Evolutionary conservation across 2,888 invertebrate genomes (phyloP).

Genomic region (Meiosimyza decipiens): DNA sequence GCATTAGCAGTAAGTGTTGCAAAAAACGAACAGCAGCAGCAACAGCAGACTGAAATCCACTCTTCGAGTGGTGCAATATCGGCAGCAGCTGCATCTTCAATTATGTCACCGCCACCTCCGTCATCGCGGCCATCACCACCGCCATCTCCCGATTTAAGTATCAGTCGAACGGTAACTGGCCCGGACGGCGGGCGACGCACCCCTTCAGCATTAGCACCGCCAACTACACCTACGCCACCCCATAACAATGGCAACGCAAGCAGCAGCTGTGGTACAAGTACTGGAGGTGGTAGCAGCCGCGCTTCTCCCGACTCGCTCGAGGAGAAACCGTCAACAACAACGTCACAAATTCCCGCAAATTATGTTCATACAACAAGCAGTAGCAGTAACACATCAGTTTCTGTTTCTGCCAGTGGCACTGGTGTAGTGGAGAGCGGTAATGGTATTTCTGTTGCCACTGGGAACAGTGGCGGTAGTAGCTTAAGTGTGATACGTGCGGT

Average conservation of each 20-base stretch:
- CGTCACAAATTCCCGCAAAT: conserved; percentile 53
- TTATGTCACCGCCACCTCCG: conserved; percentile 62
- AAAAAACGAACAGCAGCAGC: conserved; percentile 47
- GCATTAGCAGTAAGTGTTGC: conserved; percentile 39
- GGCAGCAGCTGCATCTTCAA: conserved; percentile 57
- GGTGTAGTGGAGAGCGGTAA: conserved; percentile 32
- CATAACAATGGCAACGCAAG: conserved; percentile 62
- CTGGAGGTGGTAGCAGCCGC: conserved; percentile 61
- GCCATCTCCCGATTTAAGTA: conserved; percentile 42
- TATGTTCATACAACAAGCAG: conserved; percentile 48
- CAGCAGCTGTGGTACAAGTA: conserved; percentile 56
- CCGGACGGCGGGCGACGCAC: conserved; percentile 44
- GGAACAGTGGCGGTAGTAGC: conserved; percentile 48
- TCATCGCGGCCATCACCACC: conserved; percentile 50
- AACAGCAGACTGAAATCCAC: conserved; percentile 62
- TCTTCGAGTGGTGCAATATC: conserved; percentile 58
- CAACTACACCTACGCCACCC: conserved; percentile 57
- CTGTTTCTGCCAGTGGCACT: conserved; percentile 26
- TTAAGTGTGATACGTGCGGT: conserved; percentile 66
- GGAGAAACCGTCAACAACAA: conserved; percentile 64
- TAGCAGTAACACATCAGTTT: conserved; percentile 6
- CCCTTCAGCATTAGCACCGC: conserved; percentile 30
- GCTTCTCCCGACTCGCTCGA: conserved; percentile 65
- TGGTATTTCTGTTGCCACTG: conserved; percentile 40
- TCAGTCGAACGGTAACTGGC: conserved; percentile 19